Percentiles rank a stretch among this genome's conserved stretches.
phyloP scores from a whole-genome alignment of 1,140 invertebrate species.

The Cheumatopsyche charites region DNA sequence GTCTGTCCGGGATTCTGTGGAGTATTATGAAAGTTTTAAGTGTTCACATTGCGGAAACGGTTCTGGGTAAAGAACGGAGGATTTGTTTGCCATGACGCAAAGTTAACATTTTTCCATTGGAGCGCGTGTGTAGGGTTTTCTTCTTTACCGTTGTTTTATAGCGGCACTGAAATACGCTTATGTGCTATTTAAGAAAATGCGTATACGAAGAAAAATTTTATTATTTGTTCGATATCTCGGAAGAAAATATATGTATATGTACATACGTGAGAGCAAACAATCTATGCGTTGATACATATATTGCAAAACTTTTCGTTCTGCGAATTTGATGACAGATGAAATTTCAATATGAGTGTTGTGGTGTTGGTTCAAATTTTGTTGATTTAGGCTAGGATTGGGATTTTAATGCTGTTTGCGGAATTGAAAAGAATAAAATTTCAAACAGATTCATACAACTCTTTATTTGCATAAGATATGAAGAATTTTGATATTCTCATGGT shows the following conservation, averaged over 20 bases:
- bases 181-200: no score
- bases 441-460: conserved; percentile 17
- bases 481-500: conserved; percentile 39
- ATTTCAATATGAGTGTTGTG: background rate
- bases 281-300: background rate
- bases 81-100: background rate
- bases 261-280: background rate
- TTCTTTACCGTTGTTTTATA: no score
- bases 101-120: background rate
- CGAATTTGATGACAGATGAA: background rate
- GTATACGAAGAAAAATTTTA: no score
- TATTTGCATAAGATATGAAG: conserved; percentile 43
- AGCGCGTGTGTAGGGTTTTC: no score
- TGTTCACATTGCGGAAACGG: background rate
- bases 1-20: background rate
- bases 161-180: no score
- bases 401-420: background rate
- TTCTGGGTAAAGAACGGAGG: conserved; percentile 9
- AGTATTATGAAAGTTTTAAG: conserved; percentile 16
- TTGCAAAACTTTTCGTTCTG: background rate
- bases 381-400: no score
- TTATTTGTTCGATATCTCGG: no score
- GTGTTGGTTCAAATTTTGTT: no score
- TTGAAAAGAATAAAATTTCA: conserved; percentile 10
- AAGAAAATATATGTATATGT: no score